Base-by-base conservation (phyloP, 1,140 invertebrate genomes). In the Aphidius ervi region DNA sequence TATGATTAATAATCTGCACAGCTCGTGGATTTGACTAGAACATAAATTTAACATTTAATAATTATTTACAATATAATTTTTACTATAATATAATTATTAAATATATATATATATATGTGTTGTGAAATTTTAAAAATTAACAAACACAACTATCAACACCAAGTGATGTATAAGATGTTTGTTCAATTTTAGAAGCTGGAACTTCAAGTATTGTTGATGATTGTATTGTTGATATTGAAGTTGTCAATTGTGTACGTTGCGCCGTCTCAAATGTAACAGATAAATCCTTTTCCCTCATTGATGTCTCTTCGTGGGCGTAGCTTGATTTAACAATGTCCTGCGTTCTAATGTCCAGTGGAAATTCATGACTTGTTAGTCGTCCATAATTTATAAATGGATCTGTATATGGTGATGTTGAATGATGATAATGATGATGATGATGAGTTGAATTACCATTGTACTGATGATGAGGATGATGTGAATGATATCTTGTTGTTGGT, bases 311-410 rank as follows among this genome's bases (percentile, higher is more conserved):
- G 62, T 50, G 43, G 62, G 47, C 49, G 56, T 63, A 67, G 59
- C 52, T 57, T 53, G 6, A 58, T 55, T 57, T 57, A n/a, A 65
- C 61, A 2, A 64, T 46, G 47, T 77, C 75, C 45, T 75, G 75
- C 10, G 65, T 62, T 59, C 73, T 69, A 5, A 72, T 68, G 6
- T 74, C 68, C 7, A 70, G 23, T 1, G 75, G 54, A 6, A 68
- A 54, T 9, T 78, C 75, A 46, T 76, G 74, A 6, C 69, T 62
- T 0, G 75, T 71, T 9, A 78, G 53, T 9, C 76, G 70, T 59
- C 74, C 71, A 56, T 77, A 78, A 66, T 77, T 78, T 9, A 77
- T 59, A 46, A 78, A 74, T 48, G 75, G 70, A 56, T 78, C 76
- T 2, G 72, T 65, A 31, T 76, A 70, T 7, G 71, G 66, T 6